Percentiles rank a stretch among this genome's conserved stretches.
Evolutionary conservation across 2,113 vertebrate genomes (phyloP).

Genomic region (Prunella himalayana): DNA sequence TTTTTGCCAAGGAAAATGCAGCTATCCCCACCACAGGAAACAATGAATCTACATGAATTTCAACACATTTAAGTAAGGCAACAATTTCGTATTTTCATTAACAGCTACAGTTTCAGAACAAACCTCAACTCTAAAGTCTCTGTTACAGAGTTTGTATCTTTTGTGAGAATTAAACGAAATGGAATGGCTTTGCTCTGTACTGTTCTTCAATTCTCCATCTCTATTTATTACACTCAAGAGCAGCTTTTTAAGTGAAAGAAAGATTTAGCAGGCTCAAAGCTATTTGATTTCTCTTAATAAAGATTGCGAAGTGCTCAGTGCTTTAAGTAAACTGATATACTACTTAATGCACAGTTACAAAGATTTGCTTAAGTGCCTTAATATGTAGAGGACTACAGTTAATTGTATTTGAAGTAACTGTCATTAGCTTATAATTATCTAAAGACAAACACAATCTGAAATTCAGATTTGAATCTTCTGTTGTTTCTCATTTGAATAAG

Average conservation of each 20-base stretch:
- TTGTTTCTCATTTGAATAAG: background rate
- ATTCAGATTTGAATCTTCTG: background rate
- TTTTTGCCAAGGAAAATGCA: constrained; percentile 74
- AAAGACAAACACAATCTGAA: constrained; percentile 6
- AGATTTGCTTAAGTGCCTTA: background rate
- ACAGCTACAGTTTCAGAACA: constrained; percentile 56
- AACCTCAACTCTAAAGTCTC: background rate
- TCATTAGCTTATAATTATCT: background rate
- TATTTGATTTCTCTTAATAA: constrained; percentile 29
- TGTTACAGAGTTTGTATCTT: background rate
- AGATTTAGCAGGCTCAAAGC: background rate
- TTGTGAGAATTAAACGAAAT: background rate
- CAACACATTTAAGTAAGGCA: constrained; percentile 74
- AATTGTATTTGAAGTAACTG: constrained; percentile 2
- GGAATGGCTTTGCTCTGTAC: background rate
- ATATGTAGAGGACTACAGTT: background rate
- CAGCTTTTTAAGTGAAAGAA: constrained; percentile 25
- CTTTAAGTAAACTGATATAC: background rate
- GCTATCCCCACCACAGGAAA: constrained; percentile 74
- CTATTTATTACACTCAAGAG: background rate
- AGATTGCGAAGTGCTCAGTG: background rate
- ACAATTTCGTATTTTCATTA: constrained; percentile 69
- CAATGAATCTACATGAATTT: constrained; percentile 75
- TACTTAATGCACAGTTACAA: background rate
- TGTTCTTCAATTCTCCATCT: background rate